phyloP scores from a whole-genome alignment of 2,113 vertebrate genomes.

The Sciurus niger region DNA sequence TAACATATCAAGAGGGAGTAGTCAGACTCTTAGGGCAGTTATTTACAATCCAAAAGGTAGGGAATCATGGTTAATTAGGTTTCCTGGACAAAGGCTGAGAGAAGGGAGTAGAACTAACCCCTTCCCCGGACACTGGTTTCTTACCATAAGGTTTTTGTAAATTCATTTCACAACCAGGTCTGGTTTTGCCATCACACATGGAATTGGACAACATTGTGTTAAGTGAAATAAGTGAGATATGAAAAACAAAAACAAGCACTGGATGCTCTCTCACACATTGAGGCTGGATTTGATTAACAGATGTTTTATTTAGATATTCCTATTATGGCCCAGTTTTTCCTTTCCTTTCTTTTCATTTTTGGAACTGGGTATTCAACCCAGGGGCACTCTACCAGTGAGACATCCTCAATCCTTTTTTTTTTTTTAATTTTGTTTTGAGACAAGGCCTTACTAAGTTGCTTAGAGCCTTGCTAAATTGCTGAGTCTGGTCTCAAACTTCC shows the following conservation, averaged over 20 bases:
- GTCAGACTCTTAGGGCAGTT: too few relatives aligned
- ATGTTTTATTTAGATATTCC: constrained; percentile 79
- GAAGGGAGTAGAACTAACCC: too few relatives aligned
- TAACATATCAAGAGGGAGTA: too few relatives aligned
- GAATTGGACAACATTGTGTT: too few relatives aligned
- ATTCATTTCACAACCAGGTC: too few relatives aligned
- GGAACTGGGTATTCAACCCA: background rate
- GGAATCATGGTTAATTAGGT: too few relatives aligned
- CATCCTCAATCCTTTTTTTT: background rate
- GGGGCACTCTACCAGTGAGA: background rate
- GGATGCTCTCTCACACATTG: background rate
- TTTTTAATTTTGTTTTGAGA: background rate
- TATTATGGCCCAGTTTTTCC: constrained; percentile 41
- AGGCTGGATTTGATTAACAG: background rate
- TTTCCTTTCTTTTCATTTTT: background rate
- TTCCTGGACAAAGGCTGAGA: too few relatives aligned
- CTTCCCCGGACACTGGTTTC: too few relatives aligned
- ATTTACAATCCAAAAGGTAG: too few relatives aligned
- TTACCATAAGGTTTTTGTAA: too few relatives aligned
- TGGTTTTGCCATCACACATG: background rate
- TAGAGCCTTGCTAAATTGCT: too few relatives aligned
- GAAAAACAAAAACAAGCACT: background rate
- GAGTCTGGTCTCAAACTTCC: background rate
- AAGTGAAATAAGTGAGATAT: background rate
- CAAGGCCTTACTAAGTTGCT: background rate